Evolutionary conservation across 2,113 vertebrate genomes (phyloP).

Genomic region (Stigmatopora argus): DNA sequence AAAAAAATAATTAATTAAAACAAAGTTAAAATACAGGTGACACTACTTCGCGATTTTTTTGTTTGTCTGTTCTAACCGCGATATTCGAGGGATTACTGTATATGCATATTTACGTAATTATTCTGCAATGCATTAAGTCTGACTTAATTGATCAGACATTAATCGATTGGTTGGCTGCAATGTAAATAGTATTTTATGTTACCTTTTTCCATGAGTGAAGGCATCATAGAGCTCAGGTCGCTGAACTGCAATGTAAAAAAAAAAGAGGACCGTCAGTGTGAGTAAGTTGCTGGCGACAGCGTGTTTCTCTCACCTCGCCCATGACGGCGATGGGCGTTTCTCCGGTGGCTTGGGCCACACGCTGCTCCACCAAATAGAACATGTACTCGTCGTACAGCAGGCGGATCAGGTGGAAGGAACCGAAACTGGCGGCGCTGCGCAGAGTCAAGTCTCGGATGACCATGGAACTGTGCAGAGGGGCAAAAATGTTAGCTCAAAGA

Average conservation of each 20-base stretch:
- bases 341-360: slow-evolving; percentile 88
- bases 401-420: slow-evolving; percentile 96
- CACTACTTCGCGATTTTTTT: too few relatives aligned
- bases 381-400: slow-evolving; percentile 98
- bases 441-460: slow-evolving; percentile 96
- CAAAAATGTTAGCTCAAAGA: neutral
- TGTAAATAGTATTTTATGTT: neutral
- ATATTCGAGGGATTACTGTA: too few relatives aligned
- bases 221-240: slow-evolving; percentile 85
- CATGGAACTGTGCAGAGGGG: slow-evolving; percentile 81
- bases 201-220: slow-evolving; percentile 89
- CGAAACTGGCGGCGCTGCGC: slow-evolving; percentile 92
- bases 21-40: too few relatives aligned
- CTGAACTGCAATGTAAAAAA: slow-evolving; percentile 75
- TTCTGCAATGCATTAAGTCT: too few relatives aligned
- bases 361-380: slow-evolving; percentile 98
- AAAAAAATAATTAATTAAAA: too few relatives aligned
- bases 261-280: neutral
- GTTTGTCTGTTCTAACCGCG: too few relatives aligned
- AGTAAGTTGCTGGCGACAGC: neutral
- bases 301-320: slow-evolving; percentile 82
- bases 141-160: too few relatives aligned
- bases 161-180: too few relatives aligned
- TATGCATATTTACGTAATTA: too few relatives aligned
- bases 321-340: slow-evolving; percentile 96